Base-by-base conservation (phyloP, 2,888 invertebrate species). In the Bembecia ichneumoniformis region DNA sequence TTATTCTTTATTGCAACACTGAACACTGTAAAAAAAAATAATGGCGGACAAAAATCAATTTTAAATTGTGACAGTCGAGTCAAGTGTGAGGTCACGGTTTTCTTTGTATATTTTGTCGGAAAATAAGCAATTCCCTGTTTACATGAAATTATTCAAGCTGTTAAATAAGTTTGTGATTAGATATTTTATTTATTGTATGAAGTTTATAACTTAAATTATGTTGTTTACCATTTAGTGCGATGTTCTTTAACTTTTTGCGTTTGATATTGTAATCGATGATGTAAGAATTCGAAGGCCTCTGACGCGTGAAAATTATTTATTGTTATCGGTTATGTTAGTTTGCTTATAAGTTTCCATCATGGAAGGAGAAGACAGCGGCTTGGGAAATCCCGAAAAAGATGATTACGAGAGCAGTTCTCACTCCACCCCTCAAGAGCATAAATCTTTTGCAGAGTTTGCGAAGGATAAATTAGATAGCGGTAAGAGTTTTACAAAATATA, bases 11-110 rank as follows among this genome's bases (percentile, higher is more conserved):
- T 40, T 13, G 40, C 14, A 40, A 40, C 40, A 40, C 40, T 14
- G 28, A 2, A 2, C 14, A 5, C 2, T 16, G 20, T 43, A 55
- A 49, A 48, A 57, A 55, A 49, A 48, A 57, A 64, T 63, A 79
- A 82, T 82, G 82, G 83, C 82, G 79, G 73, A 75, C 74, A 77
- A 83, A 86, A 86, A 84, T 86, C 86, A 84, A 86, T 86, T 86
- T 86, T 78, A 68, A 82, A 78, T 72, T 70, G 56, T 55, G 56
- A 54, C 49, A 51, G 51, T 35, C 49, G 49, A 53, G 47, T 35
- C 49, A 49, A 53, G 47, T 64, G 51, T 51, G 56, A 57, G 51
- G 53, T 51, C 53, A 57, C 54, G 49, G 55, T 14, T 16, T 34
- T 17, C 7, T 28, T 28, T 28, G 28, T 28, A 28, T 55, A 52